Base-by-base conservation (phyloP, 2,113 vertebrate species). In the Thalassoma bifasciatum region DNA sequence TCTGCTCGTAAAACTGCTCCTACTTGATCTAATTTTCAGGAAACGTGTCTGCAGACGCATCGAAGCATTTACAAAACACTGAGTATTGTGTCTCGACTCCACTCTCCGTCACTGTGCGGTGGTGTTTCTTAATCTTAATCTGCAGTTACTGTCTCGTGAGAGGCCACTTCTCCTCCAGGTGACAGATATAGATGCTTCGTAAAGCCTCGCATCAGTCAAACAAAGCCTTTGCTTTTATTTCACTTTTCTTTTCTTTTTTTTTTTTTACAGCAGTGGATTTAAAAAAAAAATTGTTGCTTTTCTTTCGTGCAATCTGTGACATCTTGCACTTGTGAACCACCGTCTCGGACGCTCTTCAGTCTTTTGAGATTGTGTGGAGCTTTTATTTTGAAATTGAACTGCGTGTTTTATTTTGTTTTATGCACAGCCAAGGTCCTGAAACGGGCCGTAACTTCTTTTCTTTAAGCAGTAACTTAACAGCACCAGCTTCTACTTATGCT, bases 401-500 rank as follows among this genome's bases (percentile, higher is more conserved):
- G 26, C 58, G 74, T 65, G 56, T 30, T 89, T 82, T 72, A 53
- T 73, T 69, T 65, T 53, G 72, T 62, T 70, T 72, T 66, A 66
- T 84, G 79, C 85, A 84, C 82, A 89, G 75, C 72, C 36, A 26
- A 86, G 77, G 85, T 81, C 87, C 80, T 75, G 73, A 83, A 82
- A 36, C 76, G 83, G 42, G 75, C 84, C 75, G 21, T 75, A 79
- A 82, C 60, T 34, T 77, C 19, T 71, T 79, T 82, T 68, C 44
- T 82, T 60, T 83, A 75, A 87, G 88, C 89, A 91, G 88, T 89
- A 67, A 76, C 71, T 86, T 72, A 84, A 88, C 36, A 81, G 83
- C 91, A 91, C 90, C 90, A 91, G 85, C 90, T 90, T 88, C 82
- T 86, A 87, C 89, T 90, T 82, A 71, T 61, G 56, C 84, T 74